Base-by-base conservation (phyloP, 2,113 vertebrate genomes). In the Channa maculata region DNA sequence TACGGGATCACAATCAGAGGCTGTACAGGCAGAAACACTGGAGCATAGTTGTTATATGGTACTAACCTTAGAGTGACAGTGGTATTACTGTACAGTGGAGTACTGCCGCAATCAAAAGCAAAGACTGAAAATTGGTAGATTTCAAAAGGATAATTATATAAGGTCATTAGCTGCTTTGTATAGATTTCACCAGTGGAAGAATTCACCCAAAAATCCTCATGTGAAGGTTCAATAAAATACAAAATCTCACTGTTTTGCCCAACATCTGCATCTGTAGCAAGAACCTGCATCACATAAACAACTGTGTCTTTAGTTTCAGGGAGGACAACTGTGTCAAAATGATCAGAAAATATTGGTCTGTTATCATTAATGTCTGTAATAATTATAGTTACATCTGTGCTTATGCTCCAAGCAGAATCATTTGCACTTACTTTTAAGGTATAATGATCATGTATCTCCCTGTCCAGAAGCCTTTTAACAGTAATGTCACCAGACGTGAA, bases 361-460 rank as follows among this genome's bases (percentile, higher is more conserved):
- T 95, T 95, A 75, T 95, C 94, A 41, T 95, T 95, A 24, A 93
- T 41, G 12, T 95, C 94, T 72, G 64, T 78, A 49, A 95, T 71
- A 11, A 87, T 7, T 33, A 95, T 84, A 14, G 77, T 93, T 60
- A 95, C 88, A 1, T 94, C 92, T 13, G 93, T 94, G 77, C 90
- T 92, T 34, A 93, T 72, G 63, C 88, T 93, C 94, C 93, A 95
- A 3, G 88, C 91, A 41, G 93, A 94, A 86, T 95, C 91, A 43
- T 93, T 94, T n/a, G 92, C 93, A 52, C 77, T 92, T 12, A 95
- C 84, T 84, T 81, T 92, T 38, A 95, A 46, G 55, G 91, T 57
- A 57, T 94, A 94, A 49, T 69, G 77, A 82, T 89, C 89, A 38
- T 88, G 83, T 9, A 37, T 68, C 74, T 95, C 94, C 76, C 94